Conservation (phyloP, 2,113 vertebrate species). For the Paramisgurnus dabryanus region DNA sequence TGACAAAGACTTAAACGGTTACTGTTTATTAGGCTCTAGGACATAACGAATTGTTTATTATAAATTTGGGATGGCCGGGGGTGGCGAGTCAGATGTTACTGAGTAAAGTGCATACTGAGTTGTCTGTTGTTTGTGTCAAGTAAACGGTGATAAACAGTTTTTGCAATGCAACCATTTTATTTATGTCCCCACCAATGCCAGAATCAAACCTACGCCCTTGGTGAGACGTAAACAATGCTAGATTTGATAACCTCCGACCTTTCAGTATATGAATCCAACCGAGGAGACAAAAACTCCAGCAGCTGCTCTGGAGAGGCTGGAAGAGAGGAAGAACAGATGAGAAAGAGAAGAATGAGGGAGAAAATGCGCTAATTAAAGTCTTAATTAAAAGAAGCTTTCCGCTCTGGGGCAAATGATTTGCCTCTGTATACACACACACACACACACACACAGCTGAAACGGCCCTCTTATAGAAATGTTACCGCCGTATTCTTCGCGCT, state of each 20-base stretch:
- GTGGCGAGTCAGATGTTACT: too few relatives aligned
- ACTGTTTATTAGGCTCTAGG: too few relatives aligned
- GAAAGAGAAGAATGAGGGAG: constrained; percentile 31
- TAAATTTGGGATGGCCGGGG: too few relatives aligned
- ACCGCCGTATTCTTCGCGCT: constrained; percentile 15
- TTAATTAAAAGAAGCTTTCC: constrained; percentile 58
- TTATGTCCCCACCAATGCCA: too few relatives aligned
- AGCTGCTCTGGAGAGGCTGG: constrained; percentile 45
- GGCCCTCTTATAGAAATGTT: neutral
- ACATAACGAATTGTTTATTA: too few relatives aligned
- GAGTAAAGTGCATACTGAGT: too few relatives aligned
- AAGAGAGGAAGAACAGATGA: constrained; percentile 47
- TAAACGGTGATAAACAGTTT: too few relatives aligned
- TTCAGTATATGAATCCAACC: constrained; percentile 42
- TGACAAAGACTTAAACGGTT: too few relatives aligned
- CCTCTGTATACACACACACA: constrained; percentile 5
- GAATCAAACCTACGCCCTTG: too few relatives aligned
- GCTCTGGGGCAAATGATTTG: constrained; percentile 27
- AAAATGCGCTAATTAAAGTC: constrained; percentile 56
- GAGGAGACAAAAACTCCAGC: constrained; percentile 46
- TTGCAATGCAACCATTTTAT: too few relatives aligned
- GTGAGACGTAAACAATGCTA: constrained; percentile 64
- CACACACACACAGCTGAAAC: constrained; percentile 12
- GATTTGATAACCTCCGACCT: constrained; percentile 68
- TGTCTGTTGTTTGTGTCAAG: too few relatives aligned